phyloP scores from a whole-genome alignment of 2,888 invertebrate genomes.

The Parthenolecanium corni region DNA sequence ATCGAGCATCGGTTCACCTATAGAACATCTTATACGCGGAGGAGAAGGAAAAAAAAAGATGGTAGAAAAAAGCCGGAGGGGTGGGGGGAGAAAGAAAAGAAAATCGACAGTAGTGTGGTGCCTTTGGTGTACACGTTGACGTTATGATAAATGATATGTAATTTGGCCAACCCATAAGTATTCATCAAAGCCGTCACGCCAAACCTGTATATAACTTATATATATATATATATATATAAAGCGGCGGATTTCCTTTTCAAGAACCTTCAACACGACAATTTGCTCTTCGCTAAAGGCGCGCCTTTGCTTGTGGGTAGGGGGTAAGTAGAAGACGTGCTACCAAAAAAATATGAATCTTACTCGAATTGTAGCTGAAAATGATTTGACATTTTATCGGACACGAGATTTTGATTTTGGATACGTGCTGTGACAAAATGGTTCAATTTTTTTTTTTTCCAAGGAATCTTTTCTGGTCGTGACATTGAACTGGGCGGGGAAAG shows the following conservation, averaged over 20 bases:
- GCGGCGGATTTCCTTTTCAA: conserved; percentile 10
- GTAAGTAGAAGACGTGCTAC: not conserved
- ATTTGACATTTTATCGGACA: too few relatives aligned
- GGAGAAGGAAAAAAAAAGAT: not conserved
- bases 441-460: not conserved
- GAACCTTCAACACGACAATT: conserved; percentile 12
- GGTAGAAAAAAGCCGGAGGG: too few relatives aligned
- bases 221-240: too few relatives aligned
- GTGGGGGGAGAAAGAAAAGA: too few relatives aligned
- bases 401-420: too few relatives aligned
- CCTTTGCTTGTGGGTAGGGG: too few relatives aligned
- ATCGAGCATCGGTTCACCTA: not conserved
- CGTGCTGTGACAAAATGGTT: too few relatives aligned
- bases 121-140: conserved; percentile 3
- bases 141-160: conserved; percentile 23
- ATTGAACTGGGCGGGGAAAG: too few relatives aligned
- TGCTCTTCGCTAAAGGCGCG: not conserved
- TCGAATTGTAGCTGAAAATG: too few relatives aligned
- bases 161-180: conserved; percentile 19
- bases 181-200: conserved; percentile 22
- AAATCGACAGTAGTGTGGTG: too few relatives aligned
- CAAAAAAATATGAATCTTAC: conserved; percentile 4
- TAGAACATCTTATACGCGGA: not conserved
- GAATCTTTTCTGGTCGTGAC: too few relatives aligned
- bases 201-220: not conserved